Percentiles rank a stretch among this genome's conserved stretches.
phyloP scores from a whole-genome alignment of 2,888 invertebrate species.

The Nomada flava region DNA sequence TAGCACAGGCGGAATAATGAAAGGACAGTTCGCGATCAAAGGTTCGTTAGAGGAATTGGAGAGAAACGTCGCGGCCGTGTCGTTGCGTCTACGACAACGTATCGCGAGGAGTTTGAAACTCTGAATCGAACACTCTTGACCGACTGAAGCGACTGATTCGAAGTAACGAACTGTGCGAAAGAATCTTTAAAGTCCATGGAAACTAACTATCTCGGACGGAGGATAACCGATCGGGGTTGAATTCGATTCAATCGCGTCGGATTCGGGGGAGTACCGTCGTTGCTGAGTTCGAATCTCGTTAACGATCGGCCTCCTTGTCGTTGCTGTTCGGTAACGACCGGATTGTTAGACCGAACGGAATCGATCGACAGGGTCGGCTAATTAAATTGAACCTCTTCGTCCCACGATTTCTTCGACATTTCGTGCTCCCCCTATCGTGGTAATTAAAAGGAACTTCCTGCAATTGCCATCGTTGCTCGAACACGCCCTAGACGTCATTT shows the following conservation, averaged over 20 bases:
- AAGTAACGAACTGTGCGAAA: conserved; percentile 32
- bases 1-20: conserved; percentile 62
- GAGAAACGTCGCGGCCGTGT: background rate
- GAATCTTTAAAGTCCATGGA: conserved; percentile 47
- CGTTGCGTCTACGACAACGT: conserved; percentile 14
- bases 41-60: conserved; percentile 53
- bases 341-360: conserved; percentile 67
- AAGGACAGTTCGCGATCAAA: conserved; percentile 52
- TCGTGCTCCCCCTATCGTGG: conserved; percentile 54
- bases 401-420: conserved; percentile 47
- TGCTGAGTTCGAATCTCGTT: conserved; percentile 69
- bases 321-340: conserved; percentile 61
- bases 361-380: conserved; percentile 72
- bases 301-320: conserved; percentile 69
- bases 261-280: conserved; percentile 70
- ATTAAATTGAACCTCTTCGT: conserved; percentile 70
- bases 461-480: conserved; percentile 68
- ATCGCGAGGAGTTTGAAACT: background rate
- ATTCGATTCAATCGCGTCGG: conserved; percentile 68
- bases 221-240: conserved; percentile 49
- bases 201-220: conserved; percentile 32
- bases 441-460: conserved; percentile 76
- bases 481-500: conserved; percentile 54
- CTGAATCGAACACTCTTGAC: conserved; percentile 1
- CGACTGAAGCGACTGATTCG: background rate